Evolutionary conservation across 2,888 invertebrate species (phyloP).

Genomic region (Sarcophaga carnaria): DNA sequence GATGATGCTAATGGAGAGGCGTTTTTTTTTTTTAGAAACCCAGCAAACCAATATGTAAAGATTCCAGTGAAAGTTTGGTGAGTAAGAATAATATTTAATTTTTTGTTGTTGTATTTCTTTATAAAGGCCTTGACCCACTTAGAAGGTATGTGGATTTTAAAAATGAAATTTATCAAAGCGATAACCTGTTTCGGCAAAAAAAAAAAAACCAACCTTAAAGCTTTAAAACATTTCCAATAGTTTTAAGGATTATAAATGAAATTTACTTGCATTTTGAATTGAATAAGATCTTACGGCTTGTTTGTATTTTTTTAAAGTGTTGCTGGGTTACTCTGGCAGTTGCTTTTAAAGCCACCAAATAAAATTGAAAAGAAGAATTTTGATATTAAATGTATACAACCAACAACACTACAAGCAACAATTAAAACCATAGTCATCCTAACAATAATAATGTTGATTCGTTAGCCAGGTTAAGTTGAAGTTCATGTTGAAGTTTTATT

Average conservation of each 20-base stretch:
- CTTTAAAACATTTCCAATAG: no score
- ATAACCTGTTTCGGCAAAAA: no score
- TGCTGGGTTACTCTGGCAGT: no score
- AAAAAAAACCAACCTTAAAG: no score
- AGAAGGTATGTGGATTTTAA: not conserved
- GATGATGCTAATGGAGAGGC: slow-evolving; percentile 11
- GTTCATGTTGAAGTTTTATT: slow-evolving; percentile 49
- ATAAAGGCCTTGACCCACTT: not conserved
- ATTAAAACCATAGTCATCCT: slow-evolving; percentile 9
- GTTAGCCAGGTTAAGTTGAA: slow-evolving; percentile 62
- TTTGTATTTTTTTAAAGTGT: no score
- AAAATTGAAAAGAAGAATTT: no score
- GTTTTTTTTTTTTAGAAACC: not conserved
- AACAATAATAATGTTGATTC: slow-evolving; percentile 46
- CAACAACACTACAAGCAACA: not conserved
- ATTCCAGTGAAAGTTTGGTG: slow-evolving; percentile 2
- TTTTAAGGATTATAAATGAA: no score
- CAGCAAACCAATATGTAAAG: slow-evolving; percentile 28
- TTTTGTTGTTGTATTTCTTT: not conserved
- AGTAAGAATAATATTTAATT: not conserved
- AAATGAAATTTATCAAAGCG: no score
- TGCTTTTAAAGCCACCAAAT: no score
- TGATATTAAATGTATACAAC: no score
- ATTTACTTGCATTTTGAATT: no score
- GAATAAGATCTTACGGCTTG: no score